phyloP scores from a whole-genome alignment of 2,113 vertebrate species.

The Oophaga pumilio region DNA sequence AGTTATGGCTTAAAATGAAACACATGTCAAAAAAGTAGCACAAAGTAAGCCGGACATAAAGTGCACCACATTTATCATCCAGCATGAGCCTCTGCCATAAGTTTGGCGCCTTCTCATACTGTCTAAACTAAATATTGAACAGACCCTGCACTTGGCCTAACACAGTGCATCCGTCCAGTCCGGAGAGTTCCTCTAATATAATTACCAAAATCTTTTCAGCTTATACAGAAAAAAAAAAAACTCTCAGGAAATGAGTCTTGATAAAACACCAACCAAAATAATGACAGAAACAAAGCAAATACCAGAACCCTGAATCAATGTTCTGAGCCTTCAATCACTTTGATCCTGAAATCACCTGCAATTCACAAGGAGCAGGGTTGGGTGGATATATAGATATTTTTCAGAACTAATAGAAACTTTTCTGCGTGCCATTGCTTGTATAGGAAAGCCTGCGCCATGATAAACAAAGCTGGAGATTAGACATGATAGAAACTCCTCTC shows the following conservation, averaged over 20 bases:
- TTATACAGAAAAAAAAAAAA: background rate
- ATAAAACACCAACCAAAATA: background rate
- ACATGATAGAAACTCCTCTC: background rate
- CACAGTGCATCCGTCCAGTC: background rate
- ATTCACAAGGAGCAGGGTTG: background rate
- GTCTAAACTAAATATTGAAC: no score
- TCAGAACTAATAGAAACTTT: background rate
- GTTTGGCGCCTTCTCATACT: no score
- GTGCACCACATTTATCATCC: no score
- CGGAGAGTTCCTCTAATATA: background rate
- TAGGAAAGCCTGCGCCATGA: slow-evolving; percentile 10
- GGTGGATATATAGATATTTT: slow-evolving; percentile 14
- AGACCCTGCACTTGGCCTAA: background rate
- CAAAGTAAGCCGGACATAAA: no score
- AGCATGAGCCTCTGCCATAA: no score
- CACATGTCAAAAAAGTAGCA: no score
- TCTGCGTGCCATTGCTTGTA: slow-evolving; percentile 41
- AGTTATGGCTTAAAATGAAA: no score
- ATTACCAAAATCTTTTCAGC: background rate
- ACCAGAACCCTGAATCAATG: slow-evolving; percentile 11
- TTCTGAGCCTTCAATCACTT: background rate
- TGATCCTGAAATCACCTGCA: slow-evolving; percentile 19
- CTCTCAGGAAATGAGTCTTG: background rate
- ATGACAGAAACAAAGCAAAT: background rate
- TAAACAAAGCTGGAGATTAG: slow-evolving; percentile 37